Conservation (phyloP, 2,797 vertebrate genomes). For the Sitta carolinensis region DNA sequence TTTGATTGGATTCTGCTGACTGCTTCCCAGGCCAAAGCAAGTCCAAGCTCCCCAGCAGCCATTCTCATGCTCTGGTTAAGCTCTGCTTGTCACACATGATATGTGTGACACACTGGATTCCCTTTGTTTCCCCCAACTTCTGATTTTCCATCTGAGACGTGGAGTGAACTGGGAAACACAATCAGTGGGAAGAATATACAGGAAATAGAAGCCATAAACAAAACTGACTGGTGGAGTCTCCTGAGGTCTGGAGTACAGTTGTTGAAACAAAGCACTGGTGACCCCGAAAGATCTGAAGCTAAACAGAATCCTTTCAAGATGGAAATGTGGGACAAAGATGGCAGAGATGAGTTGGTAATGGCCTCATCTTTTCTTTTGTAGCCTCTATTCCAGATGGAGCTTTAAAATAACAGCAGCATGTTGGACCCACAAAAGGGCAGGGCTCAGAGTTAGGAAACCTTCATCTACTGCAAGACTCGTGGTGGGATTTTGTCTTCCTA, state of each 20-base stretch:
- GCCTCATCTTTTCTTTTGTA: constrained; percentile 43
- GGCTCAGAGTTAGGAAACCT: not conserved
- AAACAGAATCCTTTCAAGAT: constrained; percentile 57
- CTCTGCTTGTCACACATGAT: not conserved
- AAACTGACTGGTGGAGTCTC: not conserved
- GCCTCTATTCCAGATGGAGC: constrained; percentile 22
- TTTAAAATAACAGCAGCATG: constrained; percentile 24
- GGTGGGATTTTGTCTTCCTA: not conserved
- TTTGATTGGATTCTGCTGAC: not conserved
- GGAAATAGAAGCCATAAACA: constrained; percentile 60
- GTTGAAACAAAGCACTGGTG: constrained; percentile 63
- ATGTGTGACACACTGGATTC: not conserved
- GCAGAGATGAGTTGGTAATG: constrained; percentile 13
- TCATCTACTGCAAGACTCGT: not conserved
- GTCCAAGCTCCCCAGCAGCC: not conserved
- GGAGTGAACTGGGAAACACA: constrained; percentile 1
- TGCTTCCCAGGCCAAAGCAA: not conserved
- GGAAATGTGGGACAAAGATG: constrained; percentile 68
- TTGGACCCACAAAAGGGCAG: constrained; percentile 12
- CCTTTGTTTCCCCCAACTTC: not conserved
- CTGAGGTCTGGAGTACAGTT: constrained; percentile 61
- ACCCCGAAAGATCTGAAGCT: constrained; percentile 60
- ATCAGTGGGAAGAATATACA: constrained; percentile 24
- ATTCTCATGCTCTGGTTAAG: not conserved
- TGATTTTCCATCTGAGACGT: not conserved